These are phyloP conservation scores for Pterocles orientalis DNA, from an alignment of 2,113 vertebrate species.

Conservation along the genomic window DNA sequence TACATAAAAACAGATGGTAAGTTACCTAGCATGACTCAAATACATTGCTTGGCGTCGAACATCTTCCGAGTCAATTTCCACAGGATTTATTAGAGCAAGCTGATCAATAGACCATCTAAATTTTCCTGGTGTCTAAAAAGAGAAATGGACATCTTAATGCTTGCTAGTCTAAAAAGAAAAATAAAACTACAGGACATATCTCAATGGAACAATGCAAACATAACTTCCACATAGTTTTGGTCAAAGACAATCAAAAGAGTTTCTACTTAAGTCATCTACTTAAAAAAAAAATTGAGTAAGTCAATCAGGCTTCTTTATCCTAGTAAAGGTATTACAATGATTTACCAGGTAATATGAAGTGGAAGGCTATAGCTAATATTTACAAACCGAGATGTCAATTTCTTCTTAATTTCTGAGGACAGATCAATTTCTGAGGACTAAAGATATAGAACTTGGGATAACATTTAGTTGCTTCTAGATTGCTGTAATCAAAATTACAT, in stretches of 20 bases:
- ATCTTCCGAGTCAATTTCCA: constrained; percentile 94
- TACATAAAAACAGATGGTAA: background rate
- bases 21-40: constrained; percentile 89
- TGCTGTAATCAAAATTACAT: background rate
- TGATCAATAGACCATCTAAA: constrained; percentile 98
- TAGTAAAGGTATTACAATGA: background rate
- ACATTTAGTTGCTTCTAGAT: background rate
- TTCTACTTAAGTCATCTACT: background rate
- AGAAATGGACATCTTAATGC: background rate
- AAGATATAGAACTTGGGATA: background rate
- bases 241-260: background rate
- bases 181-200: background rate
- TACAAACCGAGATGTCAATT: background rate
- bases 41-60: constrained; percentile 90
- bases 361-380: background rate
- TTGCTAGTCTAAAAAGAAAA: constrained; percentile 5
- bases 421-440: background rate
- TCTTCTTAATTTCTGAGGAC: background rate
- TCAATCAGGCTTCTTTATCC: background rate
- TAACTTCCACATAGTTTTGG: background rate
- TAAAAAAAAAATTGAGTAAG: background rate
- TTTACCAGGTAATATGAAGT: background rate
- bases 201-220: background rate
- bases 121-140: constrained; percentile 87
- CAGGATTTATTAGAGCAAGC: constrained; percentile 90